Conservation (phyloP, 2,113 vertebrate genomes). For the Oxyura jamaicensis region DNA sequence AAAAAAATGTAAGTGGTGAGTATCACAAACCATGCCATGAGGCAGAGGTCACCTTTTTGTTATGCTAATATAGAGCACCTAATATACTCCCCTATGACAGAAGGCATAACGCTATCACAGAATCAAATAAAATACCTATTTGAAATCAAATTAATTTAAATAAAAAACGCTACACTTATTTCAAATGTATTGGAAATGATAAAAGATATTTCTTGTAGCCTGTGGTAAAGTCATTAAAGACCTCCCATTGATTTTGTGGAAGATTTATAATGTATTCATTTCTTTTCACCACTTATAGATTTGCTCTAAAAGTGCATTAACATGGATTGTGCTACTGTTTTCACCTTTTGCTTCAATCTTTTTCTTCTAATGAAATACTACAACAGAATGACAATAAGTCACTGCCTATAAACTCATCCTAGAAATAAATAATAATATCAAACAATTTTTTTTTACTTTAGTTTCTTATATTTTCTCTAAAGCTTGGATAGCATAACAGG, state of each 20-base stretch:
- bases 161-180: neutral
- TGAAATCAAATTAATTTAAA: neutral
- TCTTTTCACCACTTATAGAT: neutral
- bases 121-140: neutral
- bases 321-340: neutral
- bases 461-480: neutral
- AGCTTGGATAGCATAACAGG: neutral
- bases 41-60: neutral
- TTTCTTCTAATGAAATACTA: neutral
- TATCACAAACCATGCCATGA: neutral
- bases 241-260: neutral
- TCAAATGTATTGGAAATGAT: neutral
- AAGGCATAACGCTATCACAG: neutral
- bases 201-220: neutral
- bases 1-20: neutral
- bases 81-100: neutral
- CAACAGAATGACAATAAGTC: neutral
- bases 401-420: neutral
- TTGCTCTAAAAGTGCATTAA: neutral
- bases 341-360: neutral
- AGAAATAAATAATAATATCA: neutral
- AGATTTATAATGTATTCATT: neutral
- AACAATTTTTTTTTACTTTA: neutral
- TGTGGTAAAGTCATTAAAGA: constrained; percentile 17
- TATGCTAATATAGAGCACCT: neutral